Conservation (phyloP, 2,888 invertebrate genomes). For the Lysandra bellargus region DNA sequence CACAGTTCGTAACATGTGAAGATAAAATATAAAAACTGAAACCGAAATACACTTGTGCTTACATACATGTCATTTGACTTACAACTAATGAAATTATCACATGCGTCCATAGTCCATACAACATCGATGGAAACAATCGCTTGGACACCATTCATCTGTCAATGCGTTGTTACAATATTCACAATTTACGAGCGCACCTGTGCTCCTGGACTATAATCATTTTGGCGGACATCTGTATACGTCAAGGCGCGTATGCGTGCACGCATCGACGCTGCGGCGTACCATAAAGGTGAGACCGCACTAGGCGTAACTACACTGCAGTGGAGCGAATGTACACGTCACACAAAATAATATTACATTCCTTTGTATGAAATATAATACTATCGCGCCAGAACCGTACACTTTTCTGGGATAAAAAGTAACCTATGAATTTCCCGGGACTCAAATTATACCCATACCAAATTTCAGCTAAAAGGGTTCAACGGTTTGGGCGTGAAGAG, state of each 20-base stretch:
- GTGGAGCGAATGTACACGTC: too few relatives aligned
- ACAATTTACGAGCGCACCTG: background rate
- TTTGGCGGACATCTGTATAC: background rate
- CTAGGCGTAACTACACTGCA: too few relatives aligned
- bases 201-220: background rate
- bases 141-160: background rate
- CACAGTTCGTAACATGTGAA: constrained; percentile 54
- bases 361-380: too few relatives aligned
- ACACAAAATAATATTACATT: too few relatives aligned
- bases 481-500: too few relatives aligned
- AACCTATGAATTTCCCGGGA: too few relatives aligned
- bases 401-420: too few relatives aligned
- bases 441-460: too few relatives aligned
- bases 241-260: background rate
- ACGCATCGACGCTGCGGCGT: background rate
- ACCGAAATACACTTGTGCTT: constrained; percentile 33
- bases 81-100: constrained; percentile 35
- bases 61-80: constrained; percentile 20
- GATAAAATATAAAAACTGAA: constrained; percentile 34
- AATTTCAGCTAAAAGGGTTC: too few relatives aligned
- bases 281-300: background rate
- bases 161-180: background rate
- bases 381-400: too few relatives aligned
- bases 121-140: background rate
- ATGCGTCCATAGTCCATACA: constrained; percentile 24